Conservation (phyloP, 2,888 invertebrate species). For the Brachyptera risi region DNA sequence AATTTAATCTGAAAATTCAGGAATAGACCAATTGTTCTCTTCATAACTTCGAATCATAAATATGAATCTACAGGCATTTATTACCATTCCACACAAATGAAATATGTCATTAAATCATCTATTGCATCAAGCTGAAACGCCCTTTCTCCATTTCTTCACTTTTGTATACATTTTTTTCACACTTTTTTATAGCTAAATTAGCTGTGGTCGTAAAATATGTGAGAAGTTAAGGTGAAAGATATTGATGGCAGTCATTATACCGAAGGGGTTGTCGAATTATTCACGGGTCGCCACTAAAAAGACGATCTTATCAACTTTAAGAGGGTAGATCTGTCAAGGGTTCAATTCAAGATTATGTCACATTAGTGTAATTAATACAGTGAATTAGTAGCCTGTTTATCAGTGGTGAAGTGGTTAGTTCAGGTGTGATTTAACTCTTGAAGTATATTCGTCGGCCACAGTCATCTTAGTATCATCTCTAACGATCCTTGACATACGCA, state of each 20-base stretch:
- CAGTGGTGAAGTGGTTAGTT: not conserved
- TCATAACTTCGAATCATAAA: not conserved
- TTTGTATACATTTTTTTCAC: no score
- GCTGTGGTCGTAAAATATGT: not conserved
- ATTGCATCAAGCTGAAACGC: not conserved
- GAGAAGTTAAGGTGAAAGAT: constrained; percentile 10
- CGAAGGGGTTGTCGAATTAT: constrained; percentile 5
- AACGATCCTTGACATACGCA: no score
- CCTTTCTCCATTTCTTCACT: not conserved
- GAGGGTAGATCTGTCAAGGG: constrained; percentile 5
- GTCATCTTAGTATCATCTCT: no score
- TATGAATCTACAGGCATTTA: not conserved
- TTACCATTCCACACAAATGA: not conserved
- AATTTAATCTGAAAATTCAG: no score
- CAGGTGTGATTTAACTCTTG: not conserved
- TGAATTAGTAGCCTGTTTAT: not conserved
- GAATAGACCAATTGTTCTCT: no score
- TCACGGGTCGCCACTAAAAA: constrained; percentile 5
- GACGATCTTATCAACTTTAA: not conserved
- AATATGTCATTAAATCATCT: not conserved
- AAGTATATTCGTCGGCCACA: no score
- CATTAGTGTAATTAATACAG: constrained; percentile 6
- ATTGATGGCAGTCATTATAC: constrained; percentile 14
- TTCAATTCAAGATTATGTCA: constrained; percentile 2
- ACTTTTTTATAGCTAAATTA: no score